These are phyloP conservation scores for Lacerta bilineata DNA, from an alignment of 2,797 vertebrate species.

Conservation along the genomic window DNA sequence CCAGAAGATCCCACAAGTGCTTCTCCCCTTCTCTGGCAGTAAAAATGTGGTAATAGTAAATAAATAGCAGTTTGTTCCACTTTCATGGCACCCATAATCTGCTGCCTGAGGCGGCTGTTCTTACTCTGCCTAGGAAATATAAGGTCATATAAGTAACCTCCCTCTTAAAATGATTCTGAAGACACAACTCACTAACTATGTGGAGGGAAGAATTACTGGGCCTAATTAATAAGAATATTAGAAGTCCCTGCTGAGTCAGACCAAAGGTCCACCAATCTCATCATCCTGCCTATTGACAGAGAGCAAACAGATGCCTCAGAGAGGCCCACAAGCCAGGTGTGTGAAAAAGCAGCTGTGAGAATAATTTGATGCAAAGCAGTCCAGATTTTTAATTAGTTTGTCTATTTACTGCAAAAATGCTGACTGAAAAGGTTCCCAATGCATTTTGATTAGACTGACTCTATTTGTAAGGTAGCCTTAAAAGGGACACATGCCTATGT, in stretches of 20 bases:
- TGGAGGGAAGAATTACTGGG: background rate
- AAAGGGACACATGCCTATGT: background rate
- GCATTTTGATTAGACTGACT: background rate
- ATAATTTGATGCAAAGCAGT: background rate
- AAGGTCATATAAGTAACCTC: background rate
- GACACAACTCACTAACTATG: background rate
- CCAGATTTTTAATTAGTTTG: background rate
- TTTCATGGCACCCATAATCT: too few relatives aligned
- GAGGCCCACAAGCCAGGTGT: background rate
- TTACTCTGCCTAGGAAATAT: background rate
- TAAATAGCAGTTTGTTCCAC: too few relatives aligned
- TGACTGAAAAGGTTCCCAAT: background rate
- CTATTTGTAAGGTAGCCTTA: background rate
- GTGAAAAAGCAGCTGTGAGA: background rate
- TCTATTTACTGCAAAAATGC: background rate
- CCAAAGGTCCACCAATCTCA: background rate
- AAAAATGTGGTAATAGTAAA: too few relatives aligned
- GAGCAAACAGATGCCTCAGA: background rate
- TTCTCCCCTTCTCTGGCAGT: too few relatives aligned
- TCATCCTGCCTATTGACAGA: constrained; percentile 7
- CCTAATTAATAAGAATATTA: background rate
- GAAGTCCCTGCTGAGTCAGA: background rate
- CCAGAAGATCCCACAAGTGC: too few relatives aligned
- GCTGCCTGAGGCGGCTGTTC: too few relatives aligned
- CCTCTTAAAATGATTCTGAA: background rate